phyloP scores from a whole-genome alignment of 2,113 vertebrate genomes.

The Rhinoptilus africanus region DNA sequence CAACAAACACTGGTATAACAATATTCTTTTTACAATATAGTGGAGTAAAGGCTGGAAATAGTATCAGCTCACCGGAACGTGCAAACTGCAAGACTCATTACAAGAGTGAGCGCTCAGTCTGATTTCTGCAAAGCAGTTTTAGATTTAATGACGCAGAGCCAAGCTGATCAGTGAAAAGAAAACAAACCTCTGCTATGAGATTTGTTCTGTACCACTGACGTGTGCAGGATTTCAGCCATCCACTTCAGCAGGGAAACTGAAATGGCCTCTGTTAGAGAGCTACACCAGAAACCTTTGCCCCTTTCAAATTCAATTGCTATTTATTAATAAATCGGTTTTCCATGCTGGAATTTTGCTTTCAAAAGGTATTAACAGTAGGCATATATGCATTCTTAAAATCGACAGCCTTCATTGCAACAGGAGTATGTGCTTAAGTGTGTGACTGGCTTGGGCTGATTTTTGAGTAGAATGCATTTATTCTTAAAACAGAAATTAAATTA shows the following conservation, averaged over 20 bases:
- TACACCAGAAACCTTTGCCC: background rate
- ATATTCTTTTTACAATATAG: background rate
- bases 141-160: background rate
- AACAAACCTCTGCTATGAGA: background rate
- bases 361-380: background rate
- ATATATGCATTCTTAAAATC: background rate
- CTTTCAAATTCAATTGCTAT: background rate
- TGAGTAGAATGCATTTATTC: background rate
- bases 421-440: rapidly evolving
- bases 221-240: background rate
- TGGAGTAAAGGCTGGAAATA: background rate
- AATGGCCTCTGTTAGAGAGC: background rate
- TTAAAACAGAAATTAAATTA: background rate
- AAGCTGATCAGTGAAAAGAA: background rate
- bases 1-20: rapidly evolving
- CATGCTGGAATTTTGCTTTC: background rate
- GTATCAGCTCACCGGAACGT: background rate
- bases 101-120: background rate
- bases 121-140: background rate
- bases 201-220: background rate
- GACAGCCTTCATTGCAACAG: background rate
- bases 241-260: rapidly evolving
- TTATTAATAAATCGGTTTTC: background rate
- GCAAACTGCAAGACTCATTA: background rate
- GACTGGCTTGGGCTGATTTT: background rate